Evolutionary conservation across 2,113 vertebrate species (phyloP).

Genomic region (Aspidoscelis tigris): DNA sequence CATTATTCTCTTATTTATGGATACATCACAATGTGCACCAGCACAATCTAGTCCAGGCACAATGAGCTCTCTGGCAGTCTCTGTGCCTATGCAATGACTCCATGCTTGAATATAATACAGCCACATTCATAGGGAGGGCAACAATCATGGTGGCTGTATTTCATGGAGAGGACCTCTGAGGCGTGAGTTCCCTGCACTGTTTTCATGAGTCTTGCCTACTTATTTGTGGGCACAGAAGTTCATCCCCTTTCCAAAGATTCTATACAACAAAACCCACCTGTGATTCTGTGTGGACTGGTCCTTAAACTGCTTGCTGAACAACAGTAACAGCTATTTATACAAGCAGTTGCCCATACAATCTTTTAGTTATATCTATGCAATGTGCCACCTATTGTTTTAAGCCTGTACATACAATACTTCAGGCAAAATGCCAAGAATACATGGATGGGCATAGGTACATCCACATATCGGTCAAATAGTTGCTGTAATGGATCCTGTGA

Average conservation of each 20-base stretch:
- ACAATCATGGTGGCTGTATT: too few species aligned
- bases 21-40: too few species aligned
- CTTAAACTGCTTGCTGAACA: not conserved
- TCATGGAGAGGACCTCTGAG: too few species aligned
- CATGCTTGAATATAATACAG: too few species aligned
- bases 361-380: not conserved
- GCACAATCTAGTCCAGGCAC: too few species aligned
- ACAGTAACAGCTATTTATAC: not conserved
- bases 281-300: not conserved
- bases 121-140: too few species aligned
- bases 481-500: not conserved
- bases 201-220: too few species aligned
- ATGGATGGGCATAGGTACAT: not conserved
- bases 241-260: not conserved
- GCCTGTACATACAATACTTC: not conserved
- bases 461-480: not conserved
- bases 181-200: too few species aligned
- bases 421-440: not conserved
- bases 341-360: not conserved
- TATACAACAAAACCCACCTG: not conserved
- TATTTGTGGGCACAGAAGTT: not conserved
- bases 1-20: too few species aligned
- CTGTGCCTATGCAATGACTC: too few species aligned
- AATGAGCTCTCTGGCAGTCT: too few species aligned
- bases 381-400: too few species aligned